Percentiles rank a stretch among this genome's conserved stretches.
These are phyloP conservation scores for Zaprionus obscuricornis DNA, from an alignment of 2,888 invertebrate species.

Conservation along the genomic window DNA sequence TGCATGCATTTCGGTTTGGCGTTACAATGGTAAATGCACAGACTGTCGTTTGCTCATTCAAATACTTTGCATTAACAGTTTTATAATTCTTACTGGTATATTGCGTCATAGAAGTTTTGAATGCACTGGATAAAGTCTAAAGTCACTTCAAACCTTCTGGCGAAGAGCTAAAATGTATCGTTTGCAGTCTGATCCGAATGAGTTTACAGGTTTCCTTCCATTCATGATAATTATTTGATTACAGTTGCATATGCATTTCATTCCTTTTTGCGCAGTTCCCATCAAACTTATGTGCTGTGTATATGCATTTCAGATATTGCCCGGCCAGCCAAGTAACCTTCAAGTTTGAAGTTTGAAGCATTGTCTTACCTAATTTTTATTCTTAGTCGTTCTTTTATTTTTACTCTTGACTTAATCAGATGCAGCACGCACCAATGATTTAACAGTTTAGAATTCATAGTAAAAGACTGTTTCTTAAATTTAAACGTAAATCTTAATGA, in stretches of 20 bases:
- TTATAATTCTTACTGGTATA: not conserved
- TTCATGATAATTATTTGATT: too few species aligned
- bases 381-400: slow-evolving; percentile 7
- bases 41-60: slow-evolving; percentile 18
- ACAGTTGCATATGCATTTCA: not conserved
- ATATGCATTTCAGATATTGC: slow-evolving; percentile 68
- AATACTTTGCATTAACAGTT: slow-evolving; percentile 3
- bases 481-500: slow-evolving; percentile 52
- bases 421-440: slow-evolving; percentile 19
- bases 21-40: slow-evolving; percentile 17
- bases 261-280: slow-evolving; percentile 10
- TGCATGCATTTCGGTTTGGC: slow-evolving; percentile 45
- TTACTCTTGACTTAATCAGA: slow-evolving; percentile 8
- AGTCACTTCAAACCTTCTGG: too few species aligned
- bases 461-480: slow-evolving; percentile 76
- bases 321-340: slow-evolving; percentile 67
- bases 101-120: too few species aligned
- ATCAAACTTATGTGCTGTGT: slow-evolving; percentile 28
- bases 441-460: slow-evolving; percentile 73
- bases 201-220: too few species aligned
- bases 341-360: slow-evolving; percentile 41
- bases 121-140: too few species aligned
- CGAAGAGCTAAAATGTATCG: too few species aligned
- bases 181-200: too few species aligned
- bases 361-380: slow-evolving; percentile 20